Conservation (phyloP, 2,797 vertebrate genomes). For the Rhinogobio ventralis region DNA sequence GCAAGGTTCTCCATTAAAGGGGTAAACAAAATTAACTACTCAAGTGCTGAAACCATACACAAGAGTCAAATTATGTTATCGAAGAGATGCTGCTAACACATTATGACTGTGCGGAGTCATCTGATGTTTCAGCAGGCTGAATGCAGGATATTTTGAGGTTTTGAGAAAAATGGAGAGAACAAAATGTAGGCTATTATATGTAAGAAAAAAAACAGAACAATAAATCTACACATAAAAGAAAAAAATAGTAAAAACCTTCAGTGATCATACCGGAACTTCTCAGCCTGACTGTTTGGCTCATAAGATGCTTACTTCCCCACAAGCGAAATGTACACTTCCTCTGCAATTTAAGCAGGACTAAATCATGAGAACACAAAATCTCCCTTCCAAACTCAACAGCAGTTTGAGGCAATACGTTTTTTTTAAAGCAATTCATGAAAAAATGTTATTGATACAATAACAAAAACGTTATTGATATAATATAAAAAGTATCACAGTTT, state of each 20-base stretch:
- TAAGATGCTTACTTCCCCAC: not conserved
- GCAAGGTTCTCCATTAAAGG: constrained; percentile 51
- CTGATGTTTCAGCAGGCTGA: not conserved
- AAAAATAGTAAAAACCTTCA: not conserved
- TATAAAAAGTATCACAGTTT: too few species aligned
- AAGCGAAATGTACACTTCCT: not conserved
- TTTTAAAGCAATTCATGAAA: not conserved
- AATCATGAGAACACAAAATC: not conserved
- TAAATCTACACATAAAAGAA: not conserved
- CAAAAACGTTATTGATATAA: not conserved
- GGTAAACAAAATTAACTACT: constrained; percentile 58
- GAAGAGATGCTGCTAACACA: constrained; percentile 29
- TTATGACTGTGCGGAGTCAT: constrained; percentile 9
- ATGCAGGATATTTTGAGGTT: not conserved
- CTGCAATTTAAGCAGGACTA: not conserved
- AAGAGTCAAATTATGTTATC: constrained; percentile 47
- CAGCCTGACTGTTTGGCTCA: not conserved
- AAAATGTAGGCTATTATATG: not conserved
- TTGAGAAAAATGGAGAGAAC: not conserved
- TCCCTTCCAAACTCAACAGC: not conserved
- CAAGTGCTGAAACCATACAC: constrained; percentile 42
- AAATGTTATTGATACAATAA: not conserved
- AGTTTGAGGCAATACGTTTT: not conserved
- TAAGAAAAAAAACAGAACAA: not conserved
- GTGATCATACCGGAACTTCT: not conserved